Evolutionary conservation across 2,113 vertebrate genomes (phyloP).

Genomic region (Sinosuthora webbiana): DNA sequence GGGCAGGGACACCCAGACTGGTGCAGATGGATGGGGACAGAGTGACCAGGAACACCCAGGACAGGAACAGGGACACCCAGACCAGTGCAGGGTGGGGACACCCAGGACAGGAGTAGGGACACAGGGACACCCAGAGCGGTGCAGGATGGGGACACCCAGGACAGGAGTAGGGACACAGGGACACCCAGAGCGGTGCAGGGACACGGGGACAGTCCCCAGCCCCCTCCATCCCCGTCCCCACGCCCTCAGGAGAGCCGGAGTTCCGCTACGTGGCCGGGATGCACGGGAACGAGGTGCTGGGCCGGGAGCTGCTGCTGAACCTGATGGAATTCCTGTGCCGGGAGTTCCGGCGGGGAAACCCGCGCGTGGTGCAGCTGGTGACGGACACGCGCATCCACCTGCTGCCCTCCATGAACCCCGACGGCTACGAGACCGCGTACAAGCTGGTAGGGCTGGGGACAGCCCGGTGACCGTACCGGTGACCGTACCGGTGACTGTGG

Average conservation of each 20-base stretch:
- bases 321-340: constrained; percentile 93
- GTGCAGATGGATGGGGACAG: not conserved
- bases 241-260: constrained; percentile 86
- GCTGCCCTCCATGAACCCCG: constrained; percentile 95
- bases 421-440: constrained; percentile 89
- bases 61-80: not conserved
- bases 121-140: not conserved
- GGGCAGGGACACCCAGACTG: not conserved
- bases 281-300: constrained; percentile 95
- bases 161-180: not conserved
- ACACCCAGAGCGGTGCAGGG: too few species aligned
- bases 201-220: not conserved
- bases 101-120: not conserved
- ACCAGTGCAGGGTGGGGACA: not conserved
- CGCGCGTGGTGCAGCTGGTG: constrained; percentile 83
- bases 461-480: not conserved
- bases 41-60: too few species aligned
- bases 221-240: accelerated
- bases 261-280: constrained; percentile 96
- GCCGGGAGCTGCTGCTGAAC: constrained; percentile 89
- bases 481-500: accelerated
- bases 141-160: not conserved
- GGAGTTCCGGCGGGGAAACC: constrained; percentile 82
- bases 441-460: constrained; percentile 73
- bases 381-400: constrained; percentile 88